Evolutionary conservation across 2,113 vertebrate genomes (phyloP), one percentile per base, ranked within the genome.

Genomic region (Amblyornis subalaris): DNA sequence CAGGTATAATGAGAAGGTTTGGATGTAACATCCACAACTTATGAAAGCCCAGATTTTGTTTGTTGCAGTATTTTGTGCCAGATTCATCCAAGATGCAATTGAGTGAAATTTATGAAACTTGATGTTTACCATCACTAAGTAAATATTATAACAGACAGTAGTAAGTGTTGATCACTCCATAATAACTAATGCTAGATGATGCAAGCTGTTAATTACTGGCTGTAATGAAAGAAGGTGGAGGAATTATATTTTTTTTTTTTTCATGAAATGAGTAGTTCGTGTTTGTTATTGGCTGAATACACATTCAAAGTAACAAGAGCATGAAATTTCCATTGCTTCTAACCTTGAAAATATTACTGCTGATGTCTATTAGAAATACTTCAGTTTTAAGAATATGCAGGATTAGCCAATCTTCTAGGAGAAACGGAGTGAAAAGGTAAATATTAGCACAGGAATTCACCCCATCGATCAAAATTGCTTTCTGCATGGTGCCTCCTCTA

Each of bases 1-100:
- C 91, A 90, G 67, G 55, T 89, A 65, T 86, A 94, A 88, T 77
- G 44, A 90, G 64, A 90, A 66, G 47, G 8, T 93, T 87, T 91
- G 82, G 50, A 76, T 67, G n/a, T 23, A 90, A n/a, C 60, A 64
- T n/a, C 67, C 54, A 51, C 23, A 85, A 35, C 1, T 94, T 74
- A 64, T 64, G 75, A 95, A 94, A 91, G 78, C 51, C 28, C 36
- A 71, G 57, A 73, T 88, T 95, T 95, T 94, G 36, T 93, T 93
- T 88, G 65, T 85, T 81, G 51, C 55, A 67, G 20, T 20, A 79
- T 58, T 85, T 90, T 83, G 18, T 83, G 79, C 75, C 89, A 95
- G 64, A 80, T 74, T 94, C 35, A 71, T 88, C 67, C 35, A 61
- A 76, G 53, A 66, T 76, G 50, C 12, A 83, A 77, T 2, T 73